These are phyloP conservation scores for Euthynnus affinis DNA, from an alignment of 2,797 vertebrate genomes.

Conservation along the genomic window DNA sequence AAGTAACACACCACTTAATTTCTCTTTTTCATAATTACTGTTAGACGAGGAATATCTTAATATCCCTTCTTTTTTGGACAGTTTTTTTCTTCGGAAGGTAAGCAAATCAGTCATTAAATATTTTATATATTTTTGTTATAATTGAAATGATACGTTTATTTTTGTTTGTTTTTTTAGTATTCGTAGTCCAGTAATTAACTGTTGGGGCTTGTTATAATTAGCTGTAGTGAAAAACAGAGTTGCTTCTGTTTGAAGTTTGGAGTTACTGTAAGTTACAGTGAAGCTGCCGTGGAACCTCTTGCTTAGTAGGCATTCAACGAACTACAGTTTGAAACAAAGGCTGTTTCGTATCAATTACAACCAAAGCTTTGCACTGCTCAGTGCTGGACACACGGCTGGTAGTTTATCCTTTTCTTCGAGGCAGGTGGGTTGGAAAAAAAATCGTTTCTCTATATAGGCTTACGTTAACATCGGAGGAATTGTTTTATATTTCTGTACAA, in stretches of 20 bases:
- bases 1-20: slow-evolving; percentile 52
- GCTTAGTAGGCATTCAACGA: not conserved
- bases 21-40: slow-evolving; percentile 36
- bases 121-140: not conserved
- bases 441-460: not conserved
- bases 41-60: slow-evolving; percentile 44
- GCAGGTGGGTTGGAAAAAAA: not conserved
- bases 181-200: rapidly evolving
- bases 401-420: not conserved
- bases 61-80: slow-evolving; percentile 25
- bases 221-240: not conserved
- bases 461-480: slow-evolving; percentile 12
- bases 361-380: not conserved
- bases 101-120: slow-evolving; percentile 39
- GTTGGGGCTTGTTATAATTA: not conserved
- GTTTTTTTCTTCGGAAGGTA: slow-evolving; percentile 63
- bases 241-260: not conserved
- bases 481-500: slow-evolving; percentile 56
- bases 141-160: not conserved
- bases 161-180: not conserved
- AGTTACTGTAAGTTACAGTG: not conserved
- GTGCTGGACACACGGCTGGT: slow-evolving; percentile 1
- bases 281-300: slow-evolving; percentile 4
- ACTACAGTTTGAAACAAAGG: slow-evolving; percentile 27
- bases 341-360: slow-evolving; percentile 5